Evolutionary conservation across 2,113 vertebrate species (phyloP).

Genomic region (Ellobius talpinus): DNA sequence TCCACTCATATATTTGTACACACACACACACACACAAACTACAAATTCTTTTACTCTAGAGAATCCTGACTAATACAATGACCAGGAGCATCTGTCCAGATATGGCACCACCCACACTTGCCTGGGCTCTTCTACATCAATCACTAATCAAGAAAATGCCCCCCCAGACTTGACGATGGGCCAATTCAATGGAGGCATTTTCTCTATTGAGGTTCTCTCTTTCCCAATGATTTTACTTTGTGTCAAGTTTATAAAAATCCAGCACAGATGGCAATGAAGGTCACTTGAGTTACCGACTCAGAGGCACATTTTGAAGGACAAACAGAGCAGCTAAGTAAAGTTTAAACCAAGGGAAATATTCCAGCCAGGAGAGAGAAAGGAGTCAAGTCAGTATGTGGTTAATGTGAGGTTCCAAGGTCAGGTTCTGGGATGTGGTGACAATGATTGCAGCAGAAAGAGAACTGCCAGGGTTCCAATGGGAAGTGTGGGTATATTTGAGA

Average conservation of each 20-base stretch:
- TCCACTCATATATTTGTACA: neutral
- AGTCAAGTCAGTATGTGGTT: neutral
- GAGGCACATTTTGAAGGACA: neutral
- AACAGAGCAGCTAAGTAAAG: neutral
- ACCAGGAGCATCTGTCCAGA: neutral
- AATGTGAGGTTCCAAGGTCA: neutral
- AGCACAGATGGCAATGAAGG: neutral
- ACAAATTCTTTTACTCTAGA: neutral
- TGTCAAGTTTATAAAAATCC: neutral
- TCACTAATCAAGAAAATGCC: neutral
- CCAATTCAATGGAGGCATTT: neutral
- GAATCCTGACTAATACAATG: neutral
- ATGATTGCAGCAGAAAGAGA: neutral
- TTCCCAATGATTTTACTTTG: neutral
- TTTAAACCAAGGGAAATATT: neutral
- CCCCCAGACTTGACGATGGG: neutral
- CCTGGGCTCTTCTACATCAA: neutral
- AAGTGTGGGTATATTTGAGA: neutral
- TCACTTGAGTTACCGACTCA: neutral
- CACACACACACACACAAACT: too few species aligned
- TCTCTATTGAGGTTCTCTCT: neutral
- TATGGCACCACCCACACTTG: neutral
- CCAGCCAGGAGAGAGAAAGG: neutral
- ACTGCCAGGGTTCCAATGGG: rapidly evolving
- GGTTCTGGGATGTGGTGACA: neutral